Base-by-base conservation (phyloP, 2,888 invertebrate genomes). In the Caprella mutica region DNA sequence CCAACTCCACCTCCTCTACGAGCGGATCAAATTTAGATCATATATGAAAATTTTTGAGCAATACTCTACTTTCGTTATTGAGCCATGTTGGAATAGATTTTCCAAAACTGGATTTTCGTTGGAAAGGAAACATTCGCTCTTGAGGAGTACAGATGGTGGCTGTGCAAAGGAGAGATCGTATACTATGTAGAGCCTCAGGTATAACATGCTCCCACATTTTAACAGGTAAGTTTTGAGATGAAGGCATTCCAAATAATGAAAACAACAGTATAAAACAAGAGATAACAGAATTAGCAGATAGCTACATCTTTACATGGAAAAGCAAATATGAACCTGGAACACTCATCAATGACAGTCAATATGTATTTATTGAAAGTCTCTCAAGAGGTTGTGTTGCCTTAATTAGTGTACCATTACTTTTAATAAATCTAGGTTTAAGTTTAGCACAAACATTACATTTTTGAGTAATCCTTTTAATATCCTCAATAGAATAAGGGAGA, bases 321-420 rank as follows among this genome's bases (percentile, higher is more conserved):
- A 4, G 65, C 65, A 58, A 67, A 67, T 3, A 66, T 61, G 52
- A 64, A 66, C 44, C 63, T 44, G 1, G 66, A 65, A 30, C 43
- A 67, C 38, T 67, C 67, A 48, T 67, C 67, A 5, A 67, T 52
- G n/a, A 67, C 50, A 8, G 56, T 61, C 9, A 66, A 56, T 9
- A 66, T 21, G 27, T 62, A 67, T 17, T n/a, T n/a, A 44, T 19
- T 24, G 30, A 27, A 4, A 55, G 26, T 9, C 33, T 19, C 9
- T 55, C 55, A 46, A 55, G 38, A 8, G 55, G 33, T 19, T 39
- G 55, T 19, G 46, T 55, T 29, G 51, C 51, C 19, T 33, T 29
- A 17, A 51, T 51, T 6, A 51, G 2, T n/a, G n/a, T 33, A 17
- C 23, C n/a, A 8, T 26, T 17, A 17, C 9, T 14, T 35, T n/a